Evolutionary conservation across 2,113 vertebrate species (phyloP).

Genomic region (Etheostoma spectabile): DNA sequence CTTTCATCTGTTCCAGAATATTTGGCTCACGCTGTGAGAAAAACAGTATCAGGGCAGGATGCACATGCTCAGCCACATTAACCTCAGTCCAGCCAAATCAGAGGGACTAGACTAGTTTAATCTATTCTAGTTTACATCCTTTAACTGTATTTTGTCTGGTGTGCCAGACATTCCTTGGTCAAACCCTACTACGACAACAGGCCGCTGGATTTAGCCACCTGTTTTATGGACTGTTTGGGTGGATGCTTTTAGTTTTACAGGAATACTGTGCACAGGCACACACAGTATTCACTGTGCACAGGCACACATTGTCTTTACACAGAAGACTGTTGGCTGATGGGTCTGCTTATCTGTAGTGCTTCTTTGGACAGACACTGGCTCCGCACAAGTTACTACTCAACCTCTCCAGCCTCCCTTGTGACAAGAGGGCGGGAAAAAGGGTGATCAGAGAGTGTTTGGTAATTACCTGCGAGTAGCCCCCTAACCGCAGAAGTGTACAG

Average conservation of each 20-base stretch:
- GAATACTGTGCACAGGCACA: constrained; percentile 52
- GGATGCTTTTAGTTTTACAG: constrained; percentile 71
- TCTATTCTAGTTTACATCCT: constrained; percentile 66
- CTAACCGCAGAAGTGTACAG: constrained; percentile 63
- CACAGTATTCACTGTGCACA: constrained; percentile 21
- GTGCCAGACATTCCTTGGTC: constrained; percentile 69
- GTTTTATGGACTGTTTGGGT: constrained; percentile 74
- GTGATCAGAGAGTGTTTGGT: constrained; percentile 65
- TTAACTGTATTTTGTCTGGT: constrained; percentile 53
- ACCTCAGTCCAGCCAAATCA: constrained; percentile 55
- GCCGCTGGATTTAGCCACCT: constrained; percentile 72
- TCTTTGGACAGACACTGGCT: constrained; percentile 41
- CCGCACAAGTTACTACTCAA: constrained; percentile 43
- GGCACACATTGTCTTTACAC: constrained; percentile 43
- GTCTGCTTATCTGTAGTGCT: constrained; percentile 49
- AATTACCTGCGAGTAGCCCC: constrained; percentile 67
- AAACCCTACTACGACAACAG: constrained; percentile 37
- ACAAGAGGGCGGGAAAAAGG: constrained; percentile 47
- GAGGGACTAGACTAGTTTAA: constrained; percentile 27
- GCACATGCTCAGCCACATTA: constrained; percentile 38
- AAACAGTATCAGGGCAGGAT: constrained; percentile 32
- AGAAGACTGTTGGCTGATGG: constrained; percentile 40
- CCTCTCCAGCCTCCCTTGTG: constrained; percentile 64
- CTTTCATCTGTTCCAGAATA: constrained; percentile 38
- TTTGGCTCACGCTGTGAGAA: constrained; percentile 45